Evolutionary conservation across 2,113 vertebrate species (phyloP).

Genomic region (Microtus richardsoni): DNA sequence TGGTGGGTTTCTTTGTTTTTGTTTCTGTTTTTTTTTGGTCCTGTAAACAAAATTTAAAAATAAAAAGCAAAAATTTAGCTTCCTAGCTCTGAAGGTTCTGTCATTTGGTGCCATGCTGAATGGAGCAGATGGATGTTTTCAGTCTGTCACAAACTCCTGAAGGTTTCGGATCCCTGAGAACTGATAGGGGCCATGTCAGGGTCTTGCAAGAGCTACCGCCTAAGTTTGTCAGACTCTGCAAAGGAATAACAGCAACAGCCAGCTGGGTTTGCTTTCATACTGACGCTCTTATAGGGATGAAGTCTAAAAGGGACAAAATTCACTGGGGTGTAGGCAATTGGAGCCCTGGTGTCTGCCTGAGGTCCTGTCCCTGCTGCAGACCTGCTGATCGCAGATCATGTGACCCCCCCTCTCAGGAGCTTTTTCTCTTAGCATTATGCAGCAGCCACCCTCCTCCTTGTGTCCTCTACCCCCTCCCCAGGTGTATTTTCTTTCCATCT

Average conservation of each 20-base stretch:
- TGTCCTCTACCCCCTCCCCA: not conserved
- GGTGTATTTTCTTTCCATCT: not conserved
- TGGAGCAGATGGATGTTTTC: not conserved
- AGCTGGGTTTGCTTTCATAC: not conserved
- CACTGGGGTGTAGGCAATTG: rapidly evolving
- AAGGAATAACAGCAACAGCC: not conserved
- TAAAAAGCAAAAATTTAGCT: not conserved
- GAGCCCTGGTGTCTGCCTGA: not conserved
- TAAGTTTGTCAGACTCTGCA: not conserved
- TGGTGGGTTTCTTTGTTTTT: too few relatives aligned
- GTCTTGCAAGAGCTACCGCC: too few relatives aligned
- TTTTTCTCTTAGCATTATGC: not conserved
- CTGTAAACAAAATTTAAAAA: not conserved
- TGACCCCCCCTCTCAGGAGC: not conserved
- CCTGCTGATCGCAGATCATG: not conserved
- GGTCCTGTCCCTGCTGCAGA: not conserved
- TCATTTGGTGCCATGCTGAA: not conserved
- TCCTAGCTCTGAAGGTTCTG: not conserved
- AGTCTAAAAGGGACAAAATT: not conserved
- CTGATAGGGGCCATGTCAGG: rapidly evolving
- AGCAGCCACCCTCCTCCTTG: not conserved
- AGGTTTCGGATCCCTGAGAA: not conserved
- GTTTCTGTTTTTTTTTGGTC: not conserved
- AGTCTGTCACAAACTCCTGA: not conserved
- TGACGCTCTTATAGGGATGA: not conserved